phyloP scores from a whole-genome alignment of 2,797 vertebrate genomes.

The Meda fulgida region DNA sequence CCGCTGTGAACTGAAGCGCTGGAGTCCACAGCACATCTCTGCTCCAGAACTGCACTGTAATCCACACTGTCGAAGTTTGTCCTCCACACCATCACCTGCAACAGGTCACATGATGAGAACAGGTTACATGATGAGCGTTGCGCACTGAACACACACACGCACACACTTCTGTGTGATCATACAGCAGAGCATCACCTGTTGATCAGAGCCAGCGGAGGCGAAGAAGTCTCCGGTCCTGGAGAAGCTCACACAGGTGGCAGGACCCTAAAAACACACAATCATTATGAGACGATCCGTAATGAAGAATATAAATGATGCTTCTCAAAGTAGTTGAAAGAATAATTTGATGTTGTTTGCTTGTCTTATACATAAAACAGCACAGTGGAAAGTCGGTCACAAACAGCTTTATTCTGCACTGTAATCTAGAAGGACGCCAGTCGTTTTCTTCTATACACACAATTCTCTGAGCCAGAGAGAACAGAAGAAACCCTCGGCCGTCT shows the following conservation, averaged over 20 bases:
- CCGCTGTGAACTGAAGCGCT: constrained; percentile 43
- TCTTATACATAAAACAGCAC: background rate
- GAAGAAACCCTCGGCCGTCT: background rate
- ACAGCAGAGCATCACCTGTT: constrained; percentile 81
- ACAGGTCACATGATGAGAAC: background rate
- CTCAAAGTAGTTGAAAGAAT: no score
- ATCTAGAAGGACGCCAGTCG: constrained; percentile 5
- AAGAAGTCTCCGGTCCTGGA: constrained; percentile 89
- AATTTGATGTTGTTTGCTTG: background rate
- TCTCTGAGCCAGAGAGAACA: constrained; percentile 3
- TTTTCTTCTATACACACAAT: constrained; percentile 30
- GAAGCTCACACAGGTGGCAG: constrained; percentile 87
- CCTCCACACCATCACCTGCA: constrained; percentile 96
- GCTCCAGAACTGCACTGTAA: constrained; percentile 70
- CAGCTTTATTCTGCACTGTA: constrained; percentile 16
- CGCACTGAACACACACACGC: background rate
- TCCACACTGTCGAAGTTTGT: constrained; percentile 86
- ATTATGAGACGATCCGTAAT: no score
- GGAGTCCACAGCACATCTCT: constrained; percentile 52
- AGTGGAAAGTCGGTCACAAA: background rate
- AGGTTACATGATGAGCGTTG: background rate
- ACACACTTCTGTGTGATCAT: background rate
- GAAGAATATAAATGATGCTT: background rate
- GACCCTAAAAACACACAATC: constrained; percentile 76
- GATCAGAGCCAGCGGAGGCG: constrained; percentile 92